A percentile compares a stretch with the other conserved stretches of the same genome.
phyloP scores from a whole-genome alignment of 2,113 vertebrate species.

The Hydropotes inermis region DNA sequence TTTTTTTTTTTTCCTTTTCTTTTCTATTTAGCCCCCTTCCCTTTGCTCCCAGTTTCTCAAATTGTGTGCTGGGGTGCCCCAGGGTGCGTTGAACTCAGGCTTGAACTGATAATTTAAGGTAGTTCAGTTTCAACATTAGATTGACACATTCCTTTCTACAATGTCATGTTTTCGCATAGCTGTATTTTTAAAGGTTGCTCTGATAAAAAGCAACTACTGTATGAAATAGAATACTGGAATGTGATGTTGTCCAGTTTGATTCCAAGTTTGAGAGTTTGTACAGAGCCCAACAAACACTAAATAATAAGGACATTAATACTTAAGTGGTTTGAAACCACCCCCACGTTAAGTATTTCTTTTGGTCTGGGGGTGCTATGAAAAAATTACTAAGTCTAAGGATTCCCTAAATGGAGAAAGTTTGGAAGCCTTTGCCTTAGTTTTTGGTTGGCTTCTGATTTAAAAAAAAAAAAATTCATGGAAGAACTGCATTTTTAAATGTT shows the following conservation, averaged over 20 bases:
- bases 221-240: not conserved
- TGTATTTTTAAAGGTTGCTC: not conserved
- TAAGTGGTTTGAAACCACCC: not conserved
- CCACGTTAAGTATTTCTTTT: slow-evolving; percentile 13
- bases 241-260: not conserved
- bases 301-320: not conserved
- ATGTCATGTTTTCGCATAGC: not conserved
- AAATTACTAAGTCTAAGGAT: not conserved
- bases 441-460: slow-evolving; percentile 1
- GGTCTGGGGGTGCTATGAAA: not conserved
- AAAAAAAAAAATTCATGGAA: not conserved
- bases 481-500: not conserved
- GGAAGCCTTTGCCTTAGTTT: not conserved
- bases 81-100: not conserved
- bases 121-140: not conserved
- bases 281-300: not conserved
- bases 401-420: not conserved
- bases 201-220: not conserved
- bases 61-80: not conserved
- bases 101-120: not conserved
- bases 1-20: not conserved
- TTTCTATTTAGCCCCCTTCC: not conserved
- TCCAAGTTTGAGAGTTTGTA: not conserved
- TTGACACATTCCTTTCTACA: not conserved
- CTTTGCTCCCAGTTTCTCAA: slow-evolving; percentile 21